Percentiles rank a stretch among this genome's conserved stretches.
Conservation (phyloP, 64 coral and sea anemone species). For the Platygyra sinensis region DNA sequence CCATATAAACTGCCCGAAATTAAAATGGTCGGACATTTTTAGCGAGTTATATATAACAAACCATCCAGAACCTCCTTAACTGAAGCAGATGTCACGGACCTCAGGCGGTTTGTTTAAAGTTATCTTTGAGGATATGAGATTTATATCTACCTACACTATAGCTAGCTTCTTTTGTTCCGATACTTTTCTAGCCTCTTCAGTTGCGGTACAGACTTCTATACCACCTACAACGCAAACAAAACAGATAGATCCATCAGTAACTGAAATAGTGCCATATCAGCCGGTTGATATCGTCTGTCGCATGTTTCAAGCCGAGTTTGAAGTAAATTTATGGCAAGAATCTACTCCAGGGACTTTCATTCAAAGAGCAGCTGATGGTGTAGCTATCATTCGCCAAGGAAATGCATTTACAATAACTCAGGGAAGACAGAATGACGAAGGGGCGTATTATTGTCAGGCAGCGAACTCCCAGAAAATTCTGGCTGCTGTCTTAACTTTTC, state of each 20-base stretch:
- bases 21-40: too few relatives aligned
- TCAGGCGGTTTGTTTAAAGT: too few relatives aligned
- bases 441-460: constrained; percentile 17
- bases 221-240: not conserved
- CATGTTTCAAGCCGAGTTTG: not conserved
- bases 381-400: not conserved
- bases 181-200: not conserved
- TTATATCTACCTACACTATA: too few relatives aligned
- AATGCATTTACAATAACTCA: constrained; percentile 5
- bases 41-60: too few relatives aligned
- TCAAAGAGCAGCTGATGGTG: constrained; percentile 14
- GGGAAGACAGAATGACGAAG: not conserved
- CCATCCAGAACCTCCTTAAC: too few relatives aligned
- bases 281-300: not conserved
- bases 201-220: not conserved
- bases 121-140: too few relatives aligned
- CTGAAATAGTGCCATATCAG: not conserved
- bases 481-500: not conserved
- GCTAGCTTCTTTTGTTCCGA: too few relatives aligned
- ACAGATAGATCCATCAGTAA: not conserved
- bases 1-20: too few relatives aligned
- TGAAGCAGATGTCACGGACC: too few relatives aligned
- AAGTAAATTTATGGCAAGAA: constrained; percentile 27
- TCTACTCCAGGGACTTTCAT: not conserved
- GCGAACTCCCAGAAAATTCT: not conserved